Evolutionary conservation across 2,113 vertebrate species (phyloP).

Genomic region (Dolichotis patagonum): DNA sequence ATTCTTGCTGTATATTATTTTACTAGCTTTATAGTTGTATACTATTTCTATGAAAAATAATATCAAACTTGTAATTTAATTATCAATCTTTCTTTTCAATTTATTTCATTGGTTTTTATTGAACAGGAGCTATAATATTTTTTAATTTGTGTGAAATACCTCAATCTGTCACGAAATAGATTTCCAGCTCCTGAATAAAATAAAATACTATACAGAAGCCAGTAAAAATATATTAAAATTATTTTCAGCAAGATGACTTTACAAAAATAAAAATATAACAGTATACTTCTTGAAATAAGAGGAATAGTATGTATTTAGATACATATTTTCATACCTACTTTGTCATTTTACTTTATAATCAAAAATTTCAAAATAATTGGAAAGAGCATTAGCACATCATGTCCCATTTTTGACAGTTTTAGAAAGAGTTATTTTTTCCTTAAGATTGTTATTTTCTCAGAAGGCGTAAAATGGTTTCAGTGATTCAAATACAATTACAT

Average conservation of each 20-base stretch:
- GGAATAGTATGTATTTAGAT: background rate
- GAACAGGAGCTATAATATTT: background rate
- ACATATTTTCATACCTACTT: background rate
- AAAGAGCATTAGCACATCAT: background rate
- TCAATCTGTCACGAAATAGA: background rate
- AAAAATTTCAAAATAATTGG: slow-evolving; percentile 41
- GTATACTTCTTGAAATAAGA: background rate
- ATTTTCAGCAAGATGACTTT: background rate
- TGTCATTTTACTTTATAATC: slow-evolving; percentile 1
- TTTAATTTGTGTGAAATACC: background rate
- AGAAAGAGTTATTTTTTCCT: background rate
- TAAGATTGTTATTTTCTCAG: slow-evolving; percentile 63
- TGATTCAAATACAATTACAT: slow-evolving; percentile 73
- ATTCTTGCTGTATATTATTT: background rate
- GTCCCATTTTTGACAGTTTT: slow-evolving; percentile 10
- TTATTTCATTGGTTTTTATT: slow-evolving; percentile 5
- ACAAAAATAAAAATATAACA: background rate
- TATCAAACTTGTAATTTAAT: background rate
- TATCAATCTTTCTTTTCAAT: background rate
- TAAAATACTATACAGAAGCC: background rate
- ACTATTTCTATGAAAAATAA: slow-evolving; percentile 18
- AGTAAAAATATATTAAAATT: background rate
- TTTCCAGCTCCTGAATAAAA: background rate
- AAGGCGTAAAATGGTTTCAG: slow-evolving; percentile 62
- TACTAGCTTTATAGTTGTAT: background rate